These are phyloP conservation scores for Epinephelus malabaricus DNA, from an alignment of 2,797 vertebrate species.

Conservation along the genomic window DNA sequence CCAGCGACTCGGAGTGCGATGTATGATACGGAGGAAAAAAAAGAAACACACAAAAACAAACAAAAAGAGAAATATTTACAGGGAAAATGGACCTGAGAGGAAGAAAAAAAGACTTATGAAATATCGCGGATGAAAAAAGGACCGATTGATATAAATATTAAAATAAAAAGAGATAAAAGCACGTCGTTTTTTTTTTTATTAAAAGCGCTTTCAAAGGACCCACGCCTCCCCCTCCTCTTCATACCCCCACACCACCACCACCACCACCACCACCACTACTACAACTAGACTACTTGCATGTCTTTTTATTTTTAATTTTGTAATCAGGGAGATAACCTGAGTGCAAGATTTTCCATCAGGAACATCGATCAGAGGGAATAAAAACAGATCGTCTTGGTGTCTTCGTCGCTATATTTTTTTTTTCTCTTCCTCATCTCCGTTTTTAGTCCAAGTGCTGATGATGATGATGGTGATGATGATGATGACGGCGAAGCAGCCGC, in stretches of 20 bases:
- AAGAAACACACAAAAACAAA: slow-evolving; percentile 64
- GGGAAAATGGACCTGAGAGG: slow-evolving; percentile 91
- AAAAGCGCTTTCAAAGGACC: slow-evolving; percentile 97
- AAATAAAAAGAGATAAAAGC: slow-evolving; percentile 92
- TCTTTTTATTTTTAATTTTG: slow-evolving; percentile 82
- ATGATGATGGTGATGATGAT: slow-evolving; percentile 56
- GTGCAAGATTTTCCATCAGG: slow-evolving; percentile 87
- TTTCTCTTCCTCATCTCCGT: slow-evolving; percentile 73
- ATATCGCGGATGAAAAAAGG: slow-evolving; percentile 90
- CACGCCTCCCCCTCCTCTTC: slow-evolving; percentile 87
- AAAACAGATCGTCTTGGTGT: slow-evolving; percentile 86
- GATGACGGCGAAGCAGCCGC: slow-evolving; percentile 71
- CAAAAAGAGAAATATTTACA: slow-evolving; percentile 90
- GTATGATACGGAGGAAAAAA: slow-evolving; percentile 90
- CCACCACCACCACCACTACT: slow-evolving; percentile 45
- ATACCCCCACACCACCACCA: slow-evolving; percentile 85
- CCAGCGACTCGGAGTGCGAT: slow-evolving; percentile 99
- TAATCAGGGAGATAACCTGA: slow-evolving; percentile 89
- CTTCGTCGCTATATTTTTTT: slow-evolving; percentile 85
- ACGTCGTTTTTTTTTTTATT: slow-evolving; percentile 88
- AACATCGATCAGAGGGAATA: slow-evolving; percentile 95
- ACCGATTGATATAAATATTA: slow-evolving; percentile 90
- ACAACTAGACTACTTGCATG: slow-evolving; percentile 91
- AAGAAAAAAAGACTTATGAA: slow-evolving; percentile 84
- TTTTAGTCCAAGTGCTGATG: slow-evolving; percentile 82